Conservation (phyloP, 2,888 invertebrate species). For the Ethmia dodecea region DNA sequence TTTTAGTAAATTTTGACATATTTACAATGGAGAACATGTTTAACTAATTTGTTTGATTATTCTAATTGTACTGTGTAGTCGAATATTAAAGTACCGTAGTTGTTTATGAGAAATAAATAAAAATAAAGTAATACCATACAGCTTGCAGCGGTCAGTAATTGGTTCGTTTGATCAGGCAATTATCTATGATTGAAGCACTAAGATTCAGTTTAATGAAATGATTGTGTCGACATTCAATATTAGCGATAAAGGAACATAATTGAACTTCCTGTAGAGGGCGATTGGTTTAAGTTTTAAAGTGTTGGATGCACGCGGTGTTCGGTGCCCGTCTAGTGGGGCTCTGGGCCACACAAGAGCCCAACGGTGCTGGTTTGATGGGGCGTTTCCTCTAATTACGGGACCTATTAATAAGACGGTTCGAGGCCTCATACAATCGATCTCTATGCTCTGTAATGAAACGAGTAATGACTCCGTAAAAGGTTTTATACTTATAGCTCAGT, state of each 20-base stretch:
- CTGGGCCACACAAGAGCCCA: constrained; percentile 34
- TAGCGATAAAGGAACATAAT: constrained; percentile 72
- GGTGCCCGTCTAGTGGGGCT: constrained; percentile 55
- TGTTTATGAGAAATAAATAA: background rate
- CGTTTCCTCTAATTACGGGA: constrained; percentile 74
- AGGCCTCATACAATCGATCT: constrained; percentile 53
- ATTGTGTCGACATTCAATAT: constrained; percentile 71
- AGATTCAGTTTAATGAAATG: constrained; percentile 71
- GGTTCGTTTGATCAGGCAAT: constrained; percentile 59
- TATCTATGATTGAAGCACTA: constrained; percentile 59
- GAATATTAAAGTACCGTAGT: background rate
- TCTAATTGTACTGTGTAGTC: too few relatives aligned
- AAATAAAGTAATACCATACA: background rate
- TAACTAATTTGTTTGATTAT: too few relatives aligned
- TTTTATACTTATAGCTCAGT: constrained; percentile 30
- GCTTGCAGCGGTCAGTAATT: constrained; percentile 19
- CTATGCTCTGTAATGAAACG: constrained; percentile 35
- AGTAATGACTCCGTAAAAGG: constrained; percentile 42
- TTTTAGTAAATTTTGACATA: background rate
- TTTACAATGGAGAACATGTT: too few relatives aligned
- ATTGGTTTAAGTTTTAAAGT: constrained; percentile 62
- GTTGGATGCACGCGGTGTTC: constrained; percentile 29
- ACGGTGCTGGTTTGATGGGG: constrained; percentile 56
- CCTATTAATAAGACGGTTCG: constrained; percentile 64
- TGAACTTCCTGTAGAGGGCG: constrained; percentile 69